A percentile compares a stretch with the other conserved stretches of the same genome.
Evolutionary conservation across 1,140 invertebrate species (phyloP).

Genomic region (Oryctes rhinoceros): DNA sequence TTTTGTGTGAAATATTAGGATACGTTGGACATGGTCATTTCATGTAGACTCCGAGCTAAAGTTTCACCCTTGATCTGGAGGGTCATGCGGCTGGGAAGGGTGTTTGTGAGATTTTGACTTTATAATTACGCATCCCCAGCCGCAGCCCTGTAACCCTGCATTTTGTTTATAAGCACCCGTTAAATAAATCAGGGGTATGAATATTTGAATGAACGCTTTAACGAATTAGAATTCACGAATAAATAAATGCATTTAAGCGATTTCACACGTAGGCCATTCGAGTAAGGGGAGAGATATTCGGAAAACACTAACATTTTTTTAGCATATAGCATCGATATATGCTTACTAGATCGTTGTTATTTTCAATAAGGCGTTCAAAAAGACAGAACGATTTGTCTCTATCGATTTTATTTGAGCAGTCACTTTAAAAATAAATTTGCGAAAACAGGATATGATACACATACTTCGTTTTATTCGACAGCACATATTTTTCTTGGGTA

Average conservation of each 20-base stretch:
- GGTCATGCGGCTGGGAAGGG: conserved; percentile 43
- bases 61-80: conserved; percentile 35
- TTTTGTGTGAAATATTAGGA: conserved; percentile 36
- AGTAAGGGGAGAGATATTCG: conserved; percentile 19
- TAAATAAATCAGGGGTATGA: conserved; percentile 49
- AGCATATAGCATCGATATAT: neutral
- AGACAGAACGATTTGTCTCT: too few species aligned
- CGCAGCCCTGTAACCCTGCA: conserved; percentile 41
- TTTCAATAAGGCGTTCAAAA: neutral
- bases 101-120: conserved; percentile 47
- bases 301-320: neutral
- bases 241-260: conserved; percentile 46
- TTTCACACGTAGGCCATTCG: conserved; percentile 44
- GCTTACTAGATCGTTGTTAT: neutral
- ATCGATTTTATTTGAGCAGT: too few species aligned
- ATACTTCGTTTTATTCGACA: too few species aligned
- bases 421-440: too few species aligned
- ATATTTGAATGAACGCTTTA: conserved; percentile 46
- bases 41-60: conserved; percentile 24
- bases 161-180: conserved; percentile 47
- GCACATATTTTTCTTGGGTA: too few species aligned
- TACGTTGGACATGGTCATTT: conserved; percentile 37
- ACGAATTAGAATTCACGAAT: conserved; percentile 47
- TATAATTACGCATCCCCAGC: conserved; percentile 46
- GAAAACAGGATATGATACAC: too few species aligned